Percentiles rank a stretch among this genome's conserved stretches.
Evolutionary conservation across 35 echinoderm and acorn worm genomes (phyloP).

Genomic region (Antedon bifida): DNA sequence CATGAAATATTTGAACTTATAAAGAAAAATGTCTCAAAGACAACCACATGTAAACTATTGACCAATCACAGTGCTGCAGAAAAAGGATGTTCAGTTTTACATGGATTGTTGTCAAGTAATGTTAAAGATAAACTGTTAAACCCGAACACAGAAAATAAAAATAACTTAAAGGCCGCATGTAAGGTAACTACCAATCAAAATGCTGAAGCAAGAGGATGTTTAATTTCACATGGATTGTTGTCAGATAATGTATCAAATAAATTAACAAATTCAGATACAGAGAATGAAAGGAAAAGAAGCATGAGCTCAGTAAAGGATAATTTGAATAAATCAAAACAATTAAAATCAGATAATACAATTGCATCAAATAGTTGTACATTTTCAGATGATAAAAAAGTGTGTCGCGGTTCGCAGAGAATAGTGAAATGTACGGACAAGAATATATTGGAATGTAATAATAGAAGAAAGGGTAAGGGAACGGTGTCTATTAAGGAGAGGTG

Average conservation of each 20-base stretch:
- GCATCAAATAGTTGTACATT: background rate
- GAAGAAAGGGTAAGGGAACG: background rate
- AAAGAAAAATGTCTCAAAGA: background rate
- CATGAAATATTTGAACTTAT: background rate
- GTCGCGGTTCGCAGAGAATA: background rate
- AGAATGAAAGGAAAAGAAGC: background rate
- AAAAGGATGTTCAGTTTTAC: background rate
- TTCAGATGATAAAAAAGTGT: too few species aligned
- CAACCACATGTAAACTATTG: background rate
- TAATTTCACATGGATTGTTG: too few species aligned
- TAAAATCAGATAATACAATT: background rate
- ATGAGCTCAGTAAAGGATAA: background rate
- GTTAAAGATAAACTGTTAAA: too few species aligned
- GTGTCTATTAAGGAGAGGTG: conserved; percentile 15
- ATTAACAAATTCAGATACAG: background rate
- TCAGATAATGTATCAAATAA: too few species aligned
- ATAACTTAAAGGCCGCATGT: background rate
- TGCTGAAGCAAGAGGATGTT: background rate
- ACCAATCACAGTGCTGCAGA: background rate
- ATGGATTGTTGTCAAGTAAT: background rate
- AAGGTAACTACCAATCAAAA: background rate
- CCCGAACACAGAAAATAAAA: background rate
- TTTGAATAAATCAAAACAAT: background rate
- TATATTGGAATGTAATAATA: background rate
- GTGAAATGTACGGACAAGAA: background rate